phyloP scores from a whole-genome alignment of 2,888 invertebrate genomes.

The Drosophila paucipuncta region DNA sequence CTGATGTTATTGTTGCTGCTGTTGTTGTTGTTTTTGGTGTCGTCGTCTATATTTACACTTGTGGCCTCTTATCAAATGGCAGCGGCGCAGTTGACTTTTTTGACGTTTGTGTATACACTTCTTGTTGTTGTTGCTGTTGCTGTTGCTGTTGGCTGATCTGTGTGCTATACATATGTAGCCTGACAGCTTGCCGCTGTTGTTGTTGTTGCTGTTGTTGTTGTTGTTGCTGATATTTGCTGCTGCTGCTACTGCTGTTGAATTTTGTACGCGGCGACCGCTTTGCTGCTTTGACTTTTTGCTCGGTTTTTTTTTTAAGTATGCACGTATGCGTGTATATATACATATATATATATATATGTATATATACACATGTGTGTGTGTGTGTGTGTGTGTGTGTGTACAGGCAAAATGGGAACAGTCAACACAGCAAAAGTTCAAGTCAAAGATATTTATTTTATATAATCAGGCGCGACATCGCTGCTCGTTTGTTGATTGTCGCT shows the following conservation, averaged over 20 bases:
- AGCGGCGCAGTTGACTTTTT: constrained; percentile 82
- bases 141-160: constrained; percentile 67
- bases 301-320: constrained; percentile 66
- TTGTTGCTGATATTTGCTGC: constrained; percentile 49
- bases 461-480: constrained; percentile 68
- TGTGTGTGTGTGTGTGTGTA: constrained; percentile 13
- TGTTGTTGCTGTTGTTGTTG: constrained; percentile 50
- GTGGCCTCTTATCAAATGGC: constrained; percentile 83
- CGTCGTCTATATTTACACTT: constrained; percentile 82
- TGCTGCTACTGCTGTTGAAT: constrained; percentile 75
- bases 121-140: constrained; percentile 51
- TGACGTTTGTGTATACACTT: constrained; percentile 74
- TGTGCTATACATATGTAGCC: constrained; percentile 71
- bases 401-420: constrained; percentile 78
- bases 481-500: constrained; percentile 56
- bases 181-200: constrained; percentile 39
- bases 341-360: not conserved
- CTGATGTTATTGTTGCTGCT: constrained; percentile 27
- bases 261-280: constrained; percentile 77
- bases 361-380: not conserved
- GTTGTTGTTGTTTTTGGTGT: constrained; percentile 53
- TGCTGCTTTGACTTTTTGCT: constrained; percentile 81
- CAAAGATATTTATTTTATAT: constrained; percentile 70
- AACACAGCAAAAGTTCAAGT: constrained; percentile 73
- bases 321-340: constrained; percentile 17